Base-by-base conservation (phyloP, 2,797 vertebrate species). In the Diplodus sargus region DNA sequence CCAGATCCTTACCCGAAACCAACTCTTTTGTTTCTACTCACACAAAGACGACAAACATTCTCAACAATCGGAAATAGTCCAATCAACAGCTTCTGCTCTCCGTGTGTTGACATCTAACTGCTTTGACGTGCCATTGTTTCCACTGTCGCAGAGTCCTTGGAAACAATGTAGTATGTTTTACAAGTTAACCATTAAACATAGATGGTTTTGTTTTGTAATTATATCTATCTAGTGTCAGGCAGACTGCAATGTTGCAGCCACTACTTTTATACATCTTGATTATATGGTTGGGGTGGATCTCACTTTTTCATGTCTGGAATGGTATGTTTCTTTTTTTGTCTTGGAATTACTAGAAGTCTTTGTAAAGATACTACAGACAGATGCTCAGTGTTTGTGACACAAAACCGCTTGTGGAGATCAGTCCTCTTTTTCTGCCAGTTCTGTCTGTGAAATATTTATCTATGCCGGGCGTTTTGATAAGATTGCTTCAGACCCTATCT, bases 211-310 rank as follows among this genome's bases (percentile, higher is more conserved):
- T 93, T 93, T 95, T 81, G 90, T 93, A 94, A 96, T 96, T 96
- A 95, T 92, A 94, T 96, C 96, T 93, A 95, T 96, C 93, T 95
- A 90, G 91, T 96, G 94, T 96, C 95, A 96, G 94, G 94, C 94
- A 94, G 95, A 96, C 92, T 93, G 88, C 86, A 88, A 76, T 70
- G 86, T 86, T 82, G 73, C 94, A 93, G 94, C 91, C 93, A 94
- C 92, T 95, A 95, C 94, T 96, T 93, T 93, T 95, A 92, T 94
- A 93, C 93, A 94, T 89, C 93, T 94, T 97, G 96, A 97, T 97
- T 97, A 96, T 95, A 96, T 95, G 94, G 93, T 96, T 91, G 87
- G 87, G 67, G 76, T 82, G 73, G 72, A 90, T 88, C 83, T 71
- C 66, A 76, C 83, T 89, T 87, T 87, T 90, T 80, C 60, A 58